A percentile compares a stretch with the other conserved stretches of the same genome.
Conservation (phyloP, 2,797 vertebrate genomes). For the Melanogrammus aeglefinus region DNA sequence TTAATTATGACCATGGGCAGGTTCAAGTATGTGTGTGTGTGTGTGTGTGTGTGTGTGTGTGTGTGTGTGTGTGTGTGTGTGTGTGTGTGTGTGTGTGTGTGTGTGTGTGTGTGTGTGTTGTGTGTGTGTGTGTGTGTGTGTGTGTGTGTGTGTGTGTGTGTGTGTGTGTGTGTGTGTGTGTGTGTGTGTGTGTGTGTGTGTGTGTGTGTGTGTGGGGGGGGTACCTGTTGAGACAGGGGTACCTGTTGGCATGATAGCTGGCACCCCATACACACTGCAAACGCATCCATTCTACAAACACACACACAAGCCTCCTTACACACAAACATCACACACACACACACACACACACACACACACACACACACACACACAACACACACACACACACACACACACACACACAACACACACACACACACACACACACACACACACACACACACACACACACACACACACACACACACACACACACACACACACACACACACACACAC, state of each 20-base stretch:
- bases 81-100: too few species aligned
- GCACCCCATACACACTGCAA: slow-evolving; percentile 93
- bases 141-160: not conserved
- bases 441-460: too few species aligned
- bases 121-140: too few species aligned
- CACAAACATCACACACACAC: too few species aligned
- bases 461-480: too few species aligned
- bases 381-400: not conserved
- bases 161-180: not conserved
- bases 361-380: too few species aligned
- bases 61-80: not conserved
- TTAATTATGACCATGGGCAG: not conserved
- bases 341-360: too few species aligned
- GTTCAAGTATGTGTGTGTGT: not conserved
- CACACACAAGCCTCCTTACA: slow-evolving; percentile 7
- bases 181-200: not conserved
- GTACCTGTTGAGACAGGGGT: not conserved
- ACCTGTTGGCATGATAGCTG: slow-evolving; percentile 90
- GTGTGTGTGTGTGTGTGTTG: too few species aligned
- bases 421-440: not conserved
- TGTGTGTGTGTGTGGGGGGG: not conserved
- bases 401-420: not conserved
- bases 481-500: not conserved
- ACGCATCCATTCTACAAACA: slow-evolving; percentile 84
- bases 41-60: not conserved